These are phyloP conservation scores for Drosophila bocki DNA, from an alignment of 1,140 invertebrate genomes.

Conservation along the genomic window DNA sequence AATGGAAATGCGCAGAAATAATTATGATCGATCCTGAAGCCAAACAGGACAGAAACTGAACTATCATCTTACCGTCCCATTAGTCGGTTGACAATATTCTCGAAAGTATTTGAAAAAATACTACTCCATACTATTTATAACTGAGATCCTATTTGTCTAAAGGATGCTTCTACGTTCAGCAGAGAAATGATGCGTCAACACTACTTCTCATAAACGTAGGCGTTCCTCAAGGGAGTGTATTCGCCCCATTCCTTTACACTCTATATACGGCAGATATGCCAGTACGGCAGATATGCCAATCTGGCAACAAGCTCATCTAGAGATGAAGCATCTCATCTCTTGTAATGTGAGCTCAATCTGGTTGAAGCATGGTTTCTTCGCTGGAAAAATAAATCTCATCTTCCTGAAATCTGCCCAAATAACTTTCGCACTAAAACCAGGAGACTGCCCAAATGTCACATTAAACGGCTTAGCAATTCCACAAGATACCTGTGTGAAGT, in stretches of 20 bases:
- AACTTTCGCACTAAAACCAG: background rate
- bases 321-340: constrained; percentile 11
- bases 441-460: background rate
- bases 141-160: constrained; percentile 28
- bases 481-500: constrained; percentile 4
- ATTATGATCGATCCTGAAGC: background rate
- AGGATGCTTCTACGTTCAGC: constrained; percentile 41
- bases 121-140: constrained; percentile 42
- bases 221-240: too few species aligned
- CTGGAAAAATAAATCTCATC: constrained; percentile 34
- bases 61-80: background rate
- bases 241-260: background rate
- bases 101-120: background rate
- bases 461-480: constrained; percentile 32
- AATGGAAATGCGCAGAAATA: background rate
- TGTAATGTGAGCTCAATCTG: constrained; percentile 17
- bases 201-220: background rate
- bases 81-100: background rate
- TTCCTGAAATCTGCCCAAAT: constrained; percentile 10
- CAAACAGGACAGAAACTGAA: background rate
- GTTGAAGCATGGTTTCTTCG: constrained; percentile 32
- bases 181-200: constrained; percentile 31
- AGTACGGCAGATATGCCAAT: background rate
- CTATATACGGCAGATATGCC: background rate
- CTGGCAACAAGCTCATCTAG: constrained; percentile 8